Evolutionary conservation across 2,888 invertebrate genomes (phyloP), one percentile per base, ranked within the genome.

Genomic region (Rotaria magnacalcarata): DNA sequence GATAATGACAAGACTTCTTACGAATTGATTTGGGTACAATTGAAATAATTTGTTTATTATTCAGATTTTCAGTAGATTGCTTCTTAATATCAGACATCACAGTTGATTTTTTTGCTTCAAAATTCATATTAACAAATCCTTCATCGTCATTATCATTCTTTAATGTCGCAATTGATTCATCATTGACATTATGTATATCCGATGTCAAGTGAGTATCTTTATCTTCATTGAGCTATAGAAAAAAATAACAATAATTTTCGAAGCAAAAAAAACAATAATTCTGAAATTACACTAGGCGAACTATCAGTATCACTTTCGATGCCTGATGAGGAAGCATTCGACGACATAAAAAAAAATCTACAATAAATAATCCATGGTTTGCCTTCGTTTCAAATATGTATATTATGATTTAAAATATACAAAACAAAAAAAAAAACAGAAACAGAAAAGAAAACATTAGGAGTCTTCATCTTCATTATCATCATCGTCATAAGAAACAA

Each of bases 401-500:
- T 41, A 16, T 34, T 34, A 67, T 34, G 34, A 67, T 67, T 67
- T 6, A 67, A 67, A 67, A 67, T 67, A 34, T 67, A 67, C 67
- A 67, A 24, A 67, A 60, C 58, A 60, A 14, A 67, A 67, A 67
- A 14, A 8, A 47, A 5, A 8, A 6, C 21, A 58, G 27, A 8
- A 27, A 67, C 0, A 34, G 27, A 34, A 34, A 67, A 67, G 27
- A 60, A 19, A 27, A 6, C 16, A 47, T 41, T 47, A 80, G 47
- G 47, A 80, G 47, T 80, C 75, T 21, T 80, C 75, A 24, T 80
- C 75, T 47, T 43, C 80, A 47, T 43, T 24, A 75, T 75, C 47
- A 47, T 75, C 41, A 75, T 75, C 75, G 21, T 11, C 80, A 47
- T 67, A 67, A 6, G 80, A 80, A n/a, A 80, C 80, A 80, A 80